Percentiles rank a stretch among this genome's conserved stretches.
Evolutionary conservation across 1,140 invertebrate genomes (phyloP).

Genomic region (Akabosia matsudoensis): DNA sequence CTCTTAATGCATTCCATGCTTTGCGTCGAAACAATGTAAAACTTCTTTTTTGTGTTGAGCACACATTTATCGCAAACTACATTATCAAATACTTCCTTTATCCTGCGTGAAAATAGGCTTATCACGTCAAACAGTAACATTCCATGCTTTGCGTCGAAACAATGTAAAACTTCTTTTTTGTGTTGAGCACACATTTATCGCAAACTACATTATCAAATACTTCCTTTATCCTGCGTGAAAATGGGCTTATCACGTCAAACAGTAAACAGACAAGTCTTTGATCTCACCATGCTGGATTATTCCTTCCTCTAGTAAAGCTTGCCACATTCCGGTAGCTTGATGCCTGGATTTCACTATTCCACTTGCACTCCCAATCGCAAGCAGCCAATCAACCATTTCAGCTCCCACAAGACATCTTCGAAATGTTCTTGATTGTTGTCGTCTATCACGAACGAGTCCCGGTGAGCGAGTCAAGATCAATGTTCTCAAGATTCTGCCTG

Average conservation of each 20-base stretch:
- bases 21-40: too few relatives aligned
- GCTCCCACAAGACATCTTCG: conserved; percentile 52
- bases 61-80: not conserved
- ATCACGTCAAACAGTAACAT: not conserved
- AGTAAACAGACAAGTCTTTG: conserved; percentile 18
- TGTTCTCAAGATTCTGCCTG: conserved; percentile 67
- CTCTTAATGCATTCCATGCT: not conserved
- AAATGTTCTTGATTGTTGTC: conserved; percentile 56
- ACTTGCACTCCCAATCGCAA: conserved; percentile 53
- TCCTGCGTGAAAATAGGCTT: not conserved
- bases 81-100: not conserved
- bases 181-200: too few relatives aligned
- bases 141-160: not conserved
- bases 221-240: not conserved
- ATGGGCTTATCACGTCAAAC: not conserved
- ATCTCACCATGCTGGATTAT: conserved; percentile 69
- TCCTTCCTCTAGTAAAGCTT: conserved; percentile 77
- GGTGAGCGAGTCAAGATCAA: conserved; percentile 63
- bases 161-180: not conserved
- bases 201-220: not conserved
- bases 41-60: not conserved
- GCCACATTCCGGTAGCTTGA: conserved; percentile 78
- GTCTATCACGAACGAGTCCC: conserved; percentile 62
- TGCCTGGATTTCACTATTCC: conserved; percentile 61
- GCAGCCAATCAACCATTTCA: conserved; percentile 77